These are phyloP conservation scores for Trachemys scripta DNA, from an alignment of 2,113 vertebrate species.

Conservation along the genomic window DNA sequence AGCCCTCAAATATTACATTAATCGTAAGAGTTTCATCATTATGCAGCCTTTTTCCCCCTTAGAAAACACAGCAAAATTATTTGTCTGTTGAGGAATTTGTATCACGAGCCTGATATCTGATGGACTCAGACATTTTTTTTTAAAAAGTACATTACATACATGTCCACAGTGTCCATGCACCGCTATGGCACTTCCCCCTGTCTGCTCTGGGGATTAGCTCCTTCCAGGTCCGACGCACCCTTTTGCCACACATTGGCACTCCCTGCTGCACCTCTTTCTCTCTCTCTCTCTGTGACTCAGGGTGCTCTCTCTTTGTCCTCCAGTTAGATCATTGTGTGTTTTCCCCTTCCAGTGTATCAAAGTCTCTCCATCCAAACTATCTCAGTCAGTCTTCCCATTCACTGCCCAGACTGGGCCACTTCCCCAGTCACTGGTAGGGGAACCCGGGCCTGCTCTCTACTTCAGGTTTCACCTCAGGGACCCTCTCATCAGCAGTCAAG, in stretches of 20 bases:
- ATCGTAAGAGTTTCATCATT: background rate
- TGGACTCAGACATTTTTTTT: background rate
- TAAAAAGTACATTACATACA: background rate
- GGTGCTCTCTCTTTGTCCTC: background rate
- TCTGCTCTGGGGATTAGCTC: background rate
- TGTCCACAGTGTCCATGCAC: background rate
- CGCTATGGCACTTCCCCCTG: background rate
- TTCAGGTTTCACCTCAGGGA: background rate
- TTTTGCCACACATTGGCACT: background rate
- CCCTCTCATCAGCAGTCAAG: background rate
- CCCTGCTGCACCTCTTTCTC: background rate
- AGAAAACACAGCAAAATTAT: background rate
- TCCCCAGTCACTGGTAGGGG: background rate
- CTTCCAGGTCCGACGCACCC: background rate
- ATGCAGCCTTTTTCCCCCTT: background rate
- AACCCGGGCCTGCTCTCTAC: background rate
- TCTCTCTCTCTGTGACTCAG: background rate
- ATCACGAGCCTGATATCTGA: background rate
- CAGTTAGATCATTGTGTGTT: background rate
- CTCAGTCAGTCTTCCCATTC: background rate
- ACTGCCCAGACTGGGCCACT: background rate
- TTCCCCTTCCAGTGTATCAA: background rate
- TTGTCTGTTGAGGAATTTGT: background rate
- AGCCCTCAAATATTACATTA: background rate
- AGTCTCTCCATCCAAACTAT: background rate